Base-by-base conservation (phyloP, 2,888 invertebrate genomes). In the Epirrhoe tristata region DNA sequence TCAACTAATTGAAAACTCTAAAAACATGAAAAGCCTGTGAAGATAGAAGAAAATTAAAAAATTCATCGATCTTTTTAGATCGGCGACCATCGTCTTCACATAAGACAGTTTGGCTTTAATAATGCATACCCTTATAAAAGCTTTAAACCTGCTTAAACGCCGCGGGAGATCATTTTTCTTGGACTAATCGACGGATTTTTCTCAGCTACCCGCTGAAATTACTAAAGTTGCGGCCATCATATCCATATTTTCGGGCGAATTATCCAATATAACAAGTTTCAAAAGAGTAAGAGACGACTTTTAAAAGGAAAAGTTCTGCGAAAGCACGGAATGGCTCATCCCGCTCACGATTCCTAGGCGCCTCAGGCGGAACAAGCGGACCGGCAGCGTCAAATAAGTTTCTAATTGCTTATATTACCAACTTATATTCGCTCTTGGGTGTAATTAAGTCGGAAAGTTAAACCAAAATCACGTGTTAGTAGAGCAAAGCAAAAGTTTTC, bases 341-440 rank as follows among this genome's bases (percentile, higher is more conserved):
- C 90, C 89, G 90, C 88, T 91, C 91, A 89, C 87, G 91, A 90
- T 86, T 90, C 86, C 84, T 84, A 81, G 81, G 90, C 91, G 87
- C 93, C 90, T 84, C 86, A 85, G 92, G 92, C 91, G 87, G 86
- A 87, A 82, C 90, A 83, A 85, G 88, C 92, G 87, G 90, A 89
- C 91, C 90, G 89, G 90, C 86, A 90, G 90, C 91, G 88, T 91
- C 91, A 92, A 93, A 92, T 92, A 93, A 93, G 90, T 92, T 93
- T 93, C 91, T 93, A 93, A 93, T 93, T 93, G 91, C 92, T 93
- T 93, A 91, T 91, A 93, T 93, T 93, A 92, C 90, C 90, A 91
- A 91, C 90, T 92, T 92, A 89, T 91, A 91, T 91, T 92, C 89
- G 84, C 88, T 91, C 86, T 91, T 87, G 80, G 80, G 89, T 89